Evolutionary conservation across 2,113 vertebrate species (phyloP).

Genomic region (Aphyosemion australe): DNA sequence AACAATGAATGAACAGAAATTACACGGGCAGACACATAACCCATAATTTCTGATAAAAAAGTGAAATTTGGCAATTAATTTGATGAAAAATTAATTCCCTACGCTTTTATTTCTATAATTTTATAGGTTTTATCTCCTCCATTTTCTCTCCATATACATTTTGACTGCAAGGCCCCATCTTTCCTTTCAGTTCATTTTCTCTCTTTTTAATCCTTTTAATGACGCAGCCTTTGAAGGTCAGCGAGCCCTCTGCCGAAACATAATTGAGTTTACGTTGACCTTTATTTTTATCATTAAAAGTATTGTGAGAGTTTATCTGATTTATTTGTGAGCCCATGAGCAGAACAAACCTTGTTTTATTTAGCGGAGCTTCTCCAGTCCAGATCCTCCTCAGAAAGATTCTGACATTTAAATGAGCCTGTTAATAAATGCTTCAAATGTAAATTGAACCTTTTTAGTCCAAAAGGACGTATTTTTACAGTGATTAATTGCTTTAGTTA

Average conservation of each 20-base stretch:
- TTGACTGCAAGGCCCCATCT: neutral
- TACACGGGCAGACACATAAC: too few relatives aligned
- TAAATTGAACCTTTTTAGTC: constrained; percentile 10
- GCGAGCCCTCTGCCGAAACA: constrained; percentile 17
- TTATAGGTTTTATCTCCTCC: too few relatives aligned
- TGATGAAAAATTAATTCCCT: too few relatives aligned
- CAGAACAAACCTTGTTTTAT: constrained; percentile 26
- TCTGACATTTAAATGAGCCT: constrained; percentile 37
- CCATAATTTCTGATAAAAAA: too few relatives aligned
- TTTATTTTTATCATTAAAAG: constrained; percentile 29
- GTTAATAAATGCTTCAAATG: constrained; percentile 9
- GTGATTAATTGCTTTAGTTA: constrained; percentile 17
- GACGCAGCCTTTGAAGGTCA: constrained; percentile 34
- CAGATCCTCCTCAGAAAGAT: constrained; percentile 11
- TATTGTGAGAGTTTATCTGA: constrained; percentile 19
- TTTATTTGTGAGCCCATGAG: constrained; percentile 35
- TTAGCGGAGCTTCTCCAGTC: constrained; percentile 1
- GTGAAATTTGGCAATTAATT: too few relatives aligned
- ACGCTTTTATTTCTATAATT: too few relatives aligned
- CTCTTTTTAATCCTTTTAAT: constrained; percentile 8
- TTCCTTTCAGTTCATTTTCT: neutral
- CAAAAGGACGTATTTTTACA: neutral
- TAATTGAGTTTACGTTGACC: constrained; percentile 54
- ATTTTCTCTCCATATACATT: too few relatives aligned
- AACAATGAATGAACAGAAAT: too few relatives aligned